Conservation (phyloP, 2,888 invertebrate genomes). For the Dermolepida albohirtum region DNA sequence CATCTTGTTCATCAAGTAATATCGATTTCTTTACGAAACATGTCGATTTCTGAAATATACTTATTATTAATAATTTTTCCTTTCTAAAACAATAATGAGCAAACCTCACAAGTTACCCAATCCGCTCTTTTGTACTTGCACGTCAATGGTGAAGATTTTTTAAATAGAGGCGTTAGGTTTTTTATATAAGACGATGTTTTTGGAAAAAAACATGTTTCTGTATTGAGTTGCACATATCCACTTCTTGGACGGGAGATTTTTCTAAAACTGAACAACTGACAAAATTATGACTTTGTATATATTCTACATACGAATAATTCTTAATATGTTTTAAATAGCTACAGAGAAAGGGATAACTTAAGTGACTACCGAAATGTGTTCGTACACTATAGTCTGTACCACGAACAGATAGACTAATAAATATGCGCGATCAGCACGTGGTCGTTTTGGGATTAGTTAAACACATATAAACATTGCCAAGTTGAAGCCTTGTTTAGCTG, state of each 20-base stretch:
- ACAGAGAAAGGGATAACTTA: too few species aligned
- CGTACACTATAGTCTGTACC: too few species aligned
- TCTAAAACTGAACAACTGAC: slow-evolving; percentile 1
- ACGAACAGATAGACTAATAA: too few species aligned
- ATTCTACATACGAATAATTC: too few species aligned
- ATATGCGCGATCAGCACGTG: too few species aligned
- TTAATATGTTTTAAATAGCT: too few species aligned
- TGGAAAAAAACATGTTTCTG: slow-evolving; percentile 8
- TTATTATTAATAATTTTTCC: background rate
- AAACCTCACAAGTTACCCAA: slow-evolving; percentile 22
- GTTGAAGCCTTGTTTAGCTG: too few species aligned
- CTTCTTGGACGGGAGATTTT: background rate
- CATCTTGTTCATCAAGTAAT: background rate
- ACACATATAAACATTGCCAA: too few species aligned
- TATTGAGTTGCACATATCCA: background rate
- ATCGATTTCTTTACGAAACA: slow-evolving; percentile 15
- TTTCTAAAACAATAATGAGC: background rate
- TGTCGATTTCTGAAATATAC: slow-evolving; percentile 29
- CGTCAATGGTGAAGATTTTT: background rate
- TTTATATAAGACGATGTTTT: background rate
- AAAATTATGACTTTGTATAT: too few species aligned
- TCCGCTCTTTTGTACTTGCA: background rate
- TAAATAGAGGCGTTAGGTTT: background rate
- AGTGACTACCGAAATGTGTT: too few species aligned
- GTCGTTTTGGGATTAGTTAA: too few species aligned